Base-by-base conservation (phyloP, 2,113 vertebrate genomes). In the Onychostruthus taczanowskii region DNA sequence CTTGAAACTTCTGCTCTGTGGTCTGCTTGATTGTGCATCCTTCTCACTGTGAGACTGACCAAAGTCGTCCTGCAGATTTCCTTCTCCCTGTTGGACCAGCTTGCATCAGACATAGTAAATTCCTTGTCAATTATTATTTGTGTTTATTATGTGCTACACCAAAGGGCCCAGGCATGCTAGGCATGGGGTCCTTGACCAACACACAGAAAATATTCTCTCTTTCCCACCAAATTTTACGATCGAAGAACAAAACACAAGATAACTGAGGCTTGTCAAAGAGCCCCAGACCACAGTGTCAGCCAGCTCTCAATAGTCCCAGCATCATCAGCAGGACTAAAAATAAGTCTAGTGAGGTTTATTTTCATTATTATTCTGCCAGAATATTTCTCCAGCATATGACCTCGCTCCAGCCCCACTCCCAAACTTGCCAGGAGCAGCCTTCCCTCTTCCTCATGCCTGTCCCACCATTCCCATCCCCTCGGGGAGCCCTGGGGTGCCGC, bases 261-360 rank as follows among this genome's bases (percentile, higher is more conserved):
- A 96, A 86, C 74, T 8, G 56, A 41, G 37, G 44, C 74, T 93
- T 5, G 7, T 68, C 19, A 4, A 50, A 72, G 31, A 56, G 74
- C 74, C 74, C 87, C 77, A 94, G 95, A 93, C 77, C 58, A 55
- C 82, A 53, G 84, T 82, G 90, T 95, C 95, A 94, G 81, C 87
- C 90, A 95, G 67, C 67, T 74, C 37, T 72, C 82, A 95, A 95
- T 76, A 89, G 62, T 79, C 81, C n/a, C 89, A 89, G 24, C 87
- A 72, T 72, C 84, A 96, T 4, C 77, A 84, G 1, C 33, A 39
- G 62, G 53, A 46, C 91, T 96, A 97, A 96, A 95, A 97, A 97
- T 95, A 94, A 85, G 37, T 16, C 67, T 14, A 31, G n/a, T 41
- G 75, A 33, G 53, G 35, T 73, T 93, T 92, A 89, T 94, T 91